Percentiles rank a stretch among this genome's conserved stretches.
Conservation (phyloP, 2,113 vertebrate species). For the Albula goreensis region DNA sequence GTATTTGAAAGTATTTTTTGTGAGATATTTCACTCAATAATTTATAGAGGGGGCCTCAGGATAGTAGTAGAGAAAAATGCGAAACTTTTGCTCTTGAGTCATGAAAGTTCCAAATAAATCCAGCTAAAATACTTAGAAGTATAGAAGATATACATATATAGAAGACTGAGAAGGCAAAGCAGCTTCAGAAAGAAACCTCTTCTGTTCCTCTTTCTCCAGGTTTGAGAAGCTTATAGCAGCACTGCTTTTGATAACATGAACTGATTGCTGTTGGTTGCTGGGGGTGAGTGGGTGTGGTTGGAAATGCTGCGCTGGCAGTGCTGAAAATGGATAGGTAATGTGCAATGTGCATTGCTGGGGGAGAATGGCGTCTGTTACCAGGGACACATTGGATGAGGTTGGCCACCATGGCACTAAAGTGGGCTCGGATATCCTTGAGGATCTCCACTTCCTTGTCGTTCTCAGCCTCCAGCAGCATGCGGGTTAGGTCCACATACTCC, state of each 20-base stretch:
- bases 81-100: not conserved
- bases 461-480: constrained; percentile 97
- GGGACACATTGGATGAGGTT: constrained; percentile 96
- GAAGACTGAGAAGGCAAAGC: too few species aligned
- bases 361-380: constrained; percentile 61
- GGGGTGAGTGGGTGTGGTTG: too few species aligned
- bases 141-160: too few species aligned
- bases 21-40: not conserved
- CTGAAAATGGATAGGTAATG: too few species aligned
- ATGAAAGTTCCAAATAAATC: not conserved
- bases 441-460: constrained; percentile 92
- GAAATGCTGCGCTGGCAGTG: too few species aligned
- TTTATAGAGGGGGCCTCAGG: not conserved
- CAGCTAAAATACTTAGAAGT: too few species aligned
- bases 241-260: too few species aligned
- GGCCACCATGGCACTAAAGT: constrained; percentile 97
- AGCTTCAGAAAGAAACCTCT: too few species aligned
- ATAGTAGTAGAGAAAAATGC: not conserved
- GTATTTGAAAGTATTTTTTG: not conserved
- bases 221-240: too few species aligned
- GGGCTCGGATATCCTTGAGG: constrained; percentile 95
- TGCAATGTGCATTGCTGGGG: too few species aligned
- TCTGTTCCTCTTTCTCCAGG: too few species aligned
- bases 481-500: constrained; percentile 94
- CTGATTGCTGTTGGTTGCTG: too few species aligned